Base-by-base conservation (phyloP, 2,888 invertebrate species). In the Galerucella pusilla region DNA sequence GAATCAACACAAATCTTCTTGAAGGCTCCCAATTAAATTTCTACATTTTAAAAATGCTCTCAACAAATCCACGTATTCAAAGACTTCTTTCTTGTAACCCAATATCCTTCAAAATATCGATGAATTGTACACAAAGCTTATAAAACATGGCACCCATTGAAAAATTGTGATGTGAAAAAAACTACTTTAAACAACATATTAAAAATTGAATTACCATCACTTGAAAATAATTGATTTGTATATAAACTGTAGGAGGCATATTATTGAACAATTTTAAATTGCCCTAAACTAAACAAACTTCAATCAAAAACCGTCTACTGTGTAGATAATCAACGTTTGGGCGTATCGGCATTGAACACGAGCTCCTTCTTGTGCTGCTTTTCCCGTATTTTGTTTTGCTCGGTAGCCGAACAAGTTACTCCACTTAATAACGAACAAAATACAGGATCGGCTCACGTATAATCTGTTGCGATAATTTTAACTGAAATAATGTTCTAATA, bases 311-410 rank as follows among this genome's bases (percentile, higher is more conserved):
- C 20, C 57, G 57, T 57, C 10, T 10, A 16, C 57, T 57, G 57
- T 57, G 16, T 49, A 14, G 49, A 16, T 57, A 57, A 57, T 57
- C 57, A 57, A 10, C 57, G 57, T 57, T 57, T 57, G 57, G 57
- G 57, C 57, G 57, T 57, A 20, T 57, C 57, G 35, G 20, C 57
- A 57, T 57, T 9, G 57, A 57, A 69, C 61, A 65, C 72, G 64
- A 63, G 63, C 63, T 63, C 35, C 63, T 63, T 16, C 42, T 63
- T 35, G 4, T 63, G 14, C 63, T 42, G 63, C 63, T 63, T 61
- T 42, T 49, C 35, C 63, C 63, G 63, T 63, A 42, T 63, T n/a
- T 35, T 42, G n/a, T 63, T 63, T 63, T 63, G 63, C 63, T 63
- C 63, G 10, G 63, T 63, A 63, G 63, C 63, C 35, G 63, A 63